Evolutionary conservation across 35 echinoderm and acorn worm species (phyloP).

Genomic region (Heliocidaris erythrogramma): DNA sequence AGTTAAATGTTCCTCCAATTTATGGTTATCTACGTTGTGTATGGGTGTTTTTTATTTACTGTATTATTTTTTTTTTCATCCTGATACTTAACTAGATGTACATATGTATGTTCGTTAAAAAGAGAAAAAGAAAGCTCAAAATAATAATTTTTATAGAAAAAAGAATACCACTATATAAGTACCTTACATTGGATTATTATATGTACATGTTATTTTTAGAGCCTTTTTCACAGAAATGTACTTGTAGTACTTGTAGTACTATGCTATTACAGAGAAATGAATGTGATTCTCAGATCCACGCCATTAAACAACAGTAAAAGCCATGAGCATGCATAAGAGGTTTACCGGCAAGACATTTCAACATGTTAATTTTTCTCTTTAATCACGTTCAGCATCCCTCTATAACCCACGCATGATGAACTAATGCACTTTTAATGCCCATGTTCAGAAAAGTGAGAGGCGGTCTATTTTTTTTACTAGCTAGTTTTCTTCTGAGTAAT

Average conservation of each 20-base stretch:
- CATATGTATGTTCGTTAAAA: too few relatives aligned
- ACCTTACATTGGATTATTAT: too few relatives aligned
- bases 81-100: too few relatives aligned
- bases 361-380: neutral
- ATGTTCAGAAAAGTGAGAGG: neutral
- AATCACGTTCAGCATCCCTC: neutral
- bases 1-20: too few relatives aligned
- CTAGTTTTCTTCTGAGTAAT: neutral
- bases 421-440: neutral
- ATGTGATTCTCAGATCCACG: neutral
- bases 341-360: conserved; percentile 16
- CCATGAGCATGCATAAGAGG: neutral
- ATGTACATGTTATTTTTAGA: neutral
- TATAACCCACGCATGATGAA: conserved; percentile 2
- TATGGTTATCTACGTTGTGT: too few relatives aligned
- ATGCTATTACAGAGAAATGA: neutral
- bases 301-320: neutral
- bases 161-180: too few relatives aligned
- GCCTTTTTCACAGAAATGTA: neutral
- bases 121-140: too few relatives aligned
- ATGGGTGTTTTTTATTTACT: too few relatives aligned
- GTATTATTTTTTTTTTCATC: too few relatives aligned
- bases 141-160: too few relatives aligned
- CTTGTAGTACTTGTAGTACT: neutral
- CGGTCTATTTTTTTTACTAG: neutral